These are phyloP conservation scores for human (Homo sapiens) DNA, from an alignment of 2,113 vertebrate species.

Conservation along the genomic window GRCh38 chr3:76249501-76250000, in stretches of 20 bases:
- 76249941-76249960: neutral
- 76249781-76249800: neutral
- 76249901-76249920: neutral
- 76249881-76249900: neutral
- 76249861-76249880: neutral
- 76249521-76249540: slow-evolving; percentile 6
- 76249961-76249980: neutral
- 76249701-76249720: neutral
- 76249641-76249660: neutral
- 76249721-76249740: neutral
- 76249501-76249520: neutral
- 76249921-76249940: neutral
- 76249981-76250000: neutral
- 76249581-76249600: slow-evolving; percentile 21
- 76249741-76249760: neutral
- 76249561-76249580: neutral
- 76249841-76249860: neutral
- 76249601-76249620: neutral
- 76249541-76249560: neutral
- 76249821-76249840: slow-evolving; percentile 16
- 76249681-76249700: neutral
- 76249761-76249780: neutral
- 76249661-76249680: neutral
- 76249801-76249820: slow-evolving; percentile 19
- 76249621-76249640: neutral